Base-by-base conservation (phyloP, 2,113 vertebrate genomes). In the Columba livia region DNA sequence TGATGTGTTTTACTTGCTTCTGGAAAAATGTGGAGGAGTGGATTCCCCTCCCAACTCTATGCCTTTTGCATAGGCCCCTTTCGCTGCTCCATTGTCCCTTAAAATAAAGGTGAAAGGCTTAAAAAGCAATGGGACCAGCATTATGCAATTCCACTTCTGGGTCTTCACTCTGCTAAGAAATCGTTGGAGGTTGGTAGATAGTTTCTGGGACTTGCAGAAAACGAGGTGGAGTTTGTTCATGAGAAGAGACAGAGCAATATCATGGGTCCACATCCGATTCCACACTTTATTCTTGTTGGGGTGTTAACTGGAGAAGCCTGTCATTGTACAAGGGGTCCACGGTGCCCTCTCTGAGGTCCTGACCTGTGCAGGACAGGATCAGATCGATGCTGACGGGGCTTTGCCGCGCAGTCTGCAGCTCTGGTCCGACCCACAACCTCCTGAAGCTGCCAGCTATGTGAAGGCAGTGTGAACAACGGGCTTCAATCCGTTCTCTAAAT, bases 241-340 rank as follows among this genome's bases (percentile, higher is more conserved):
- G 60, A 73, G 51, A 79, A 36, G 14, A 56, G 8, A 17, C 6
- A 19, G 26, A 57, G 38, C 8, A 36, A 10, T 16, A 3, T 18
- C 51, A 19, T 3, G 13, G 38, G 25, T 47, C 47, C 5, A 8
- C 23, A 32, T 6, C 17, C 0, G 0, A 42, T 44, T 64, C 36
- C 29, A 47, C 5, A 44, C 25, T 14, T 29, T 24, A 3, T 51
- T 51, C 72, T 32, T 42, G 20, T 38, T 50, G 42, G 11, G 16
- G 1, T 11, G 34, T 7, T 80, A 19, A 24, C 5, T 77, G 88
- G 65, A 72, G 71, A 53, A 62, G 23, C 5, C 25, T 54, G 20
- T 2, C 20, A 1, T 8, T 38, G 11, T 38, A 4, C 1, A 0
- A 5, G 34, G 57, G 38, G 61, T 10, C 31, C 23, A 10, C 2